A percentile compares a stretch with the other conserved stretches of the same genome.
These are phyloP conservation scores for Aphelinus atriplicis DNA, from an alignment of 1,140 invertebrate genomes.

Conservation along the genomic window DNA sequence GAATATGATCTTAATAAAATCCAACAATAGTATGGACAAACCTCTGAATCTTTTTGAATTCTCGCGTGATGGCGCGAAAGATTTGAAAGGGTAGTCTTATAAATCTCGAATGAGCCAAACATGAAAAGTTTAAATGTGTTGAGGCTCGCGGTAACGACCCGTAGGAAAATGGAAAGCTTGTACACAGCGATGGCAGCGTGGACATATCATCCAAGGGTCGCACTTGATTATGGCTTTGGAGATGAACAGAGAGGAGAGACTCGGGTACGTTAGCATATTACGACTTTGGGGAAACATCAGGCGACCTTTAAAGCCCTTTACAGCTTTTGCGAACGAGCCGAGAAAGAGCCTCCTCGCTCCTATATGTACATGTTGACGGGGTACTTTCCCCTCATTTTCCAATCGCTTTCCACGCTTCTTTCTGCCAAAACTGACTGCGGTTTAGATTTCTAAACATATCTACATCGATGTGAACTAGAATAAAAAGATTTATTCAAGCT, in stretches of 20 bases:
- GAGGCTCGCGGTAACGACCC: constrained; percentile 28
- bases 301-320: constrained; percentile 48
- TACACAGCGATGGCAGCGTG: constrained; percentile 14
- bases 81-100: constrained; percentile 4
- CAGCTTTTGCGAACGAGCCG: constrained; percentile 26
- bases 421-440: not conserved
- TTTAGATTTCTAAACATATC: no score
- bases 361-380: not conserved
- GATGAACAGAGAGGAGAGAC: constrained; percentile 19
- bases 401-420: not conserved
- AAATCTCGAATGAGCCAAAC: constrained; percentile 21
- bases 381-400: constrained; percentile 18
- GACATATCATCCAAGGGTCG: constrained; percentile 39
- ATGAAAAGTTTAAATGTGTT: constrained; percentile 16
- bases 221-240: constrained; percentile 52
- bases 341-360: not conserved
- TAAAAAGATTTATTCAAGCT: no score
- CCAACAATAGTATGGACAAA: not conserved
- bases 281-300: constrained; percentile 47
- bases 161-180: constrained; percentile 32
- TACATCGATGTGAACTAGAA: no score
- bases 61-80: not conserved
- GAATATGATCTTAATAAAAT: no score
- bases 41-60: constrained; percentile 10
- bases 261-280: constrained; percentile 49